Percentiles rank a stretch among this genome's conserved stretches.
phyloP scores from a whole-genome alignment of 2,113 vertebrate genomes.

The Trachemys scripta region DNA sequence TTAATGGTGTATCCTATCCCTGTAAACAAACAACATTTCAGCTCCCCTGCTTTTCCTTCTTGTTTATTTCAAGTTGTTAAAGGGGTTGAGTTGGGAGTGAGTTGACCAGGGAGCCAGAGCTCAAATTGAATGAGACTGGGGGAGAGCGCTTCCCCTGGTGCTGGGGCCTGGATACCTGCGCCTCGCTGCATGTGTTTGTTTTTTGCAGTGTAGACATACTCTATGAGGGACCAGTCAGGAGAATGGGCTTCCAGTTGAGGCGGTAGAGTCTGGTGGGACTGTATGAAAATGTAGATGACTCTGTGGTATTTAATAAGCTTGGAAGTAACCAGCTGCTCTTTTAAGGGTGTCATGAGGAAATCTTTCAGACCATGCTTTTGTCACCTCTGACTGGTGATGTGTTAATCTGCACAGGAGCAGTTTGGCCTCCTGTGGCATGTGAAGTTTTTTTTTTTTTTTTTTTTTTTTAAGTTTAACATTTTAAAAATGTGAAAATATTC shows the following conservation, averaged over 20 bases:
- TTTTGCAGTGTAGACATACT: background rate
- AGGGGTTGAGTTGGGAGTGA: background rate
- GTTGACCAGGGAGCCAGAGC: background rate
- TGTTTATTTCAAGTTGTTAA: background rate
- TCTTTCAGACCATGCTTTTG: too few species aligned
- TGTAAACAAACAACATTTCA: background rate
- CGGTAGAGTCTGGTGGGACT: accelerated
- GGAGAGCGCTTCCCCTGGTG: background rate
- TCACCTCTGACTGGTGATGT: background rate
- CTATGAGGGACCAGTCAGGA: background rate
- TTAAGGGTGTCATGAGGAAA: background rate
- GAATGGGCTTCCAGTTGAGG: background rate
- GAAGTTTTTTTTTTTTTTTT: background rate
- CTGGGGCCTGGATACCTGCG: background rate
- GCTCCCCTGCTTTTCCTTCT: background rate
- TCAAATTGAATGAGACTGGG: background rate
- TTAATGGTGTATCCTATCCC: background rate
- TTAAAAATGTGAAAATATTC: background rate
- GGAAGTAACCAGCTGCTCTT: background rate
- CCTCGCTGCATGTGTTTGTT: background rate
- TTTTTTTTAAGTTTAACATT: background rate
- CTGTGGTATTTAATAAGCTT: background rate
- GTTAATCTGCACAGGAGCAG: background rate
- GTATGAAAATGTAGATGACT: background rate
- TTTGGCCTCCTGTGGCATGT: background rate